phyloP scores from a whole-genome alignment of 2,797 vertebrate genomes.

The Spinus olivaceus region DNA sequence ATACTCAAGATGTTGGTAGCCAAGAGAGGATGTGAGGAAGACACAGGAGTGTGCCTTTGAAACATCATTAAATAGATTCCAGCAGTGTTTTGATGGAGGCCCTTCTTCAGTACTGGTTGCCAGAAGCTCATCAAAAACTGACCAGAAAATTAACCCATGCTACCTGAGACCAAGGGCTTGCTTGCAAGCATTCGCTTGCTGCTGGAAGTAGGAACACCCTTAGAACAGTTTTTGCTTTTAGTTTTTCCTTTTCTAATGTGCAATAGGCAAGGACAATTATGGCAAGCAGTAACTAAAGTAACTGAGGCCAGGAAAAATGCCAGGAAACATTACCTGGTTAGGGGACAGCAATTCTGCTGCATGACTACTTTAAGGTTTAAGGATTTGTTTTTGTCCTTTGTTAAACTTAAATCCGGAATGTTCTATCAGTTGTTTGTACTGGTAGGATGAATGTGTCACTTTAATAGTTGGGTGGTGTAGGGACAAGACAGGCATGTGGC shows the following conservation, averaged over 20 bases:
- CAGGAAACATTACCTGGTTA: not conserved
- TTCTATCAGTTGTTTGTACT: not conserved
- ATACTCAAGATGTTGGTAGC: not conserved
- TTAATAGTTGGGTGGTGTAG: not conserved
- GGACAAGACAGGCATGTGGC: not conserved
- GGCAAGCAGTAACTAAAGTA: not conserved
- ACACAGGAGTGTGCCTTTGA: not conserved
- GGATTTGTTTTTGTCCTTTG: not conserved
- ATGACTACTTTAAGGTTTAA: not conserved
- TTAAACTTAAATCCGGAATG: not conserved
- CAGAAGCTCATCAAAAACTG: not conserved
- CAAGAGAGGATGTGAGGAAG: not conserved
- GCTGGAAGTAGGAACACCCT: not conserved
- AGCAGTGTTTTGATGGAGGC: not conserved
- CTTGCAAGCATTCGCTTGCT: not conserved
- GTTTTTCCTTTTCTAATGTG: not conserved
- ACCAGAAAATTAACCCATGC: not conserved
- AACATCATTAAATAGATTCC: not conserved
- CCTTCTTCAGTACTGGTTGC: not conserved
- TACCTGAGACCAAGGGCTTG: not conserved
- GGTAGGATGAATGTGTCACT: not conserved
- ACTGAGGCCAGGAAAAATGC: not conserved
- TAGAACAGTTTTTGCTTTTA: not conserved
- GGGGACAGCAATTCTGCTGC: not conserved
- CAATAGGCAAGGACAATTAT: not conserved